These are phyloP conservation scores for Coilia nasus DNA, from an alignment of 2,797 vertebrate genomes.

Conservation along the genomic window DNA sequence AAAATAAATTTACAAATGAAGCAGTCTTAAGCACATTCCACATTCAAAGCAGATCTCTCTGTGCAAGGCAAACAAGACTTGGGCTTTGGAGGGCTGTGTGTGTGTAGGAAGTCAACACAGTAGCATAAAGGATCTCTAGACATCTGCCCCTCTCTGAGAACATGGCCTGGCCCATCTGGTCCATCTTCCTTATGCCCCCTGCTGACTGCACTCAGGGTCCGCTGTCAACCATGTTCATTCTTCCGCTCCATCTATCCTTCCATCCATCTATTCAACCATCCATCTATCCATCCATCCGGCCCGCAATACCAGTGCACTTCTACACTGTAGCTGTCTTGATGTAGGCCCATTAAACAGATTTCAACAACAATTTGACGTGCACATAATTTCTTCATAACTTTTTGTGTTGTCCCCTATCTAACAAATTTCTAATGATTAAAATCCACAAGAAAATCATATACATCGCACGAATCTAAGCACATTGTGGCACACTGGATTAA, in stretches of 20 bases:
- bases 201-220: slow-evolving; percentile 1
- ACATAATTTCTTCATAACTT: too few species aligned
- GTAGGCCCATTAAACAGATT: neutral
- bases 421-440: too few species aligned
- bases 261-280: slow-evolving; percentile 33
- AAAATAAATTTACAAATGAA: too few species aligned
- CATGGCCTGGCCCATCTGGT: slow-evolving; percentile 70
- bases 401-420: too few species aligned
- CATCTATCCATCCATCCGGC: neutral
- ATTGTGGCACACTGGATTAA: too few species aligned
- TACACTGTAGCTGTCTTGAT: neutral
- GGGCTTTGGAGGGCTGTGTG: neutral
- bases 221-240: slow-evolving; percentile 27
- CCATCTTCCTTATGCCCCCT: slow-evolving; percentile 32
- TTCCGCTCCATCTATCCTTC: slow-evolving; percentile 41
- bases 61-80: neutral
- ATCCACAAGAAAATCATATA: too few species aligned
- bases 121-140: slow-evolving; percentile 34
- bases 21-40: too few species aligned
- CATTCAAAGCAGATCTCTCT: neutral
- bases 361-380: too few species aligned
- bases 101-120: neutral
- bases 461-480: too few species aligned
- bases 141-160: slow-evolving; percentile 72
- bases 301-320: neutral